A percentile compares a stretch with the other conserved stretches of the same genome.
Evolutionary conservation across 2,113 vertebrate species (phyloP).

Genomic region (Sylvia atricapilla): DNA sequence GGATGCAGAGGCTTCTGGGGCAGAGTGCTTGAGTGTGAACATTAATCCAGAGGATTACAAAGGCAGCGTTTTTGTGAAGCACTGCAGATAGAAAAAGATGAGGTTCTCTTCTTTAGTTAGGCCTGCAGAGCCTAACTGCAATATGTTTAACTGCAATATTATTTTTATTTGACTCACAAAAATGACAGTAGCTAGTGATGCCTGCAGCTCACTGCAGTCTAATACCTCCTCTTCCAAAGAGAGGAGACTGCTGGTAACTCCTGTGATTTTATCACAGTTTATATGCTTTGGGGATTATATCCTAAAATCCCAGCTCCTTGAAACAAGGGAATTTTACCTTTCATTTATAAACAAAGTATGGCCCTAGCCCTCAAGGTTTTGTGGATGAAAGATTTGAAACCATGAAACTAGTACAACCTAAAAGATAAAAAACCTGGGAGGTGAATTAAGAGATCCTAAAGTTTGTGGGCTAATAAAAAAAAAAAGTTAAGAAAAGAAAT

Average conservation of each 20-base stretch:
- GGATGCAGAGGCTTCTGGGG: not conserved
- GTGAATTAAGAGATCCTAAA: constrained; percentile 18
- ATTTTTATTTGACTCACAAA: constrained; percentile 25
- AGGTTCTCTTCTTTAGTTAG: not conserved
- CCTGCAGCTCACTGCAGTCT: not conserved
- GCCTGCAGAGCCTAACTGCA: not conserved
- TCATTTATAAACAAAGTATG: constrained; percentile 45
- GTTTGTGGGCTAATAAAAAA: not conserved
- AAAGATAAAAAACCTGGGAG: not conserved
- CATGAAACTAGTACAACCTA: not conserved
- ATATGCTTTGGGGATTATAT: not conserved
- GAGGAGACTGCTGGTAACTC: not conserved
- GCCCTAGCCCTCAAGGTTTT: constrained; percentile 3
- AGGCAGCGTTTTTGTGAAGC: not conserved
- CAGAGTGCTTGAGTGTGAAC: not conserved
- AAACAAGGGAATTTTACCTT: not conserved
- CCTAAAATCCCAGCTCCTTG: constrained; percentile 16
- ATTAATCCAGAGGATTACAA: not conserved
- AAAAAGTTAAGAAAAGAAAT: not conserved
- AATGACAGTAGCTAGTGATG: not conserved
- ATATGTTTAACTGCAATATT: not conserved
- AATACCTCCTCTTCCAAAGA: not conserved
- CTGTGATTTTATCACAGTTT: constrained; percentile 16
- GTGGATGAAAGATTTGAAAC: constrained; percentile 22
- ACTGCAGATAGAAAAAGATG: not conserved